Evolutionary conservation across 2,797 vertebrate genomes (phyloP).

Genomic region (Microhierax caerulescens): DNA sequence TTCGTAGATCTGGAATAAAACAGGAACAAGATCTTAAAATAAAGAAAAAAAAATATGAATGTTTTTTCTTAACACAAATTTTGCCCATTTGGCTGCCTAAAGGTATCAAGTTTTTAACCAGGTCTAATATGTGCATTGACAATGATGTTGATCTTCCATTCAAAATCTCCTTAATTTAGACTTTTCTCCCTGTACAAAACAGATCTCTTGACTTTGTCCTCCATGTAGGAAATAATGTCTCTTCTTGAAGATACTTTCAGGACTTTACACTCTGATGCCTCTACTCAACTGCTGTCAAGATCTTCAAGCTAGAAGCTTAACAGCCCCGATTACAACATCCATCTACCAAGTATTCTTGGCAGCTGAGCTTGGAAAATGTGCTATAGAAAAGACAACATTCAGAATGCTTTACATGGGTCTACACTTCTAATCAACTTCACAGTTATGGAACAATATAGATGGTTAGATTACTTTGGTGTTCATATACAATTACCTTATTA

Average conservation of each 20-base stretch:
- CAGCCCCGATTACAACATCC: background rate
- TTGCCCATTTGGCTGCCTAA: background rate
- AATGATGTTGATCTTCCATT: background rate
- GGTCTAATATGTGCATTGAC: fast-evolving
- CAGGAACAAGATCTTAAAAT: background rate
- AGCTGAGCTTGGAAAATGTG: background rate
- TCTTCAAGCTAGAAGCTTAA: background rate
- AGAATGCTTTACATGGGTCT: background rate
- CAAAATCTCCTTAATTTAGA: background rate
- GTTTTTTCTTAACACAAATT: no score
- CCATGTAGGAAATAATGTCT: background rate
- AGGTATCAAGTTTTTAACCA: background rate
- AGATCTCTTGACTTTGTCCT: background rate
- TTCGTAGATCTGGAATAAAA: background rate
- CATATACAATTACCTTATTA: background rate
- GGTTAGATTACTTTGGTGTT: background rate
- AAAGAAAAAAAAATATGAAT: background rate
- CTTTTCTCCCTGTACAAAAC: background rate
- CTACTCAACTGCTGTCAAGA: background rate
- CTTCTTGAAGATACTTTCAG: background rate
- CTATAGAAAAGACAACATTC: background rate
- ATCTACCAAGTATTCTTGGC: background rate
- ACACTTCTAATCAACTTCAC: background rate
- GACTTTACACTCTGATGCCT: background rate
- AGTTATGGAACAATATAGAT: background rate